A percentile compares a stretch with the other conserved stretches of the same genome.
Evolutionary conservation across 2,888 invertebrate genomes (phyloP).

Genomic region (Brachylomia viminalis): DNA sequence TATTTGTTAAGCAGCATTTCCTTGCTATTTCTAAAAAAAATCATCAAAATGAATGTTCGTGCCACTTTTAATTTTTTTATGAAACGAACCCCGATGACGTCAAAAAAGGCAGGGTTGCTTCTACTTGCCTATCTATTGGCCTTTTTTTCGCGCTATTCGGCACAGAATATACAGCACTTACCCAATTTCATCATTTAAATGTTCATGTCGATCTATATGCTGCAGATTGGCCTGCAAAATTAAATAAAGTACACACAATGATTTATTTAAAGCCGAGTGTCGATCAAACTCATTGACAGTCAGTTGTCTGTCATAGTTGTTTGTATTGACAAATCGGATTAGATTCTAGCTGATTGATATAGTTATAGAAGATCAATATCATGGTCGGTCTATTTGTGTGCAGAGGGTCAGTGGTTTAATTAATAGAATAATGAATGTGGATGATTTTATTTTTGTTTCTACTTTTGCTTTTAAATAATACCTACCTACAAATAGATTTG

Average conservation of each 20-base stretch:
- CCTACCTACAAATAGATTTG: background rate
- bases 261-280: conserved; percentile 54
- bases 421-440: background rate
- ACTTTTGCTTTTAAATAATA: conserved; percentile 5
- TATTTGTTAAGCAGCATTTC: background rate
- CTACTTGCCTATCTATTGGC: background rate
- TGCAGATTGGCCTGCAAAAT: conserved; percentile 33
- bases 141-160: background rate
- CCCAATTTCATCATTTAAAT: background rate
- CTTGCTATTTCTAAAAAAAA: background rate
- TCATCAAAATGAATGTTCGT: background rate
- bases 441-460: conserved; percentile 22
- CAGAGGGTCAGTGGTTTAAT: conserved; percentile 52
- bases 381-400: conserved; percentile 55
- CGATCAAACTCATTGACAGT: conserved; percentile 71
- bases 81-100: background rate
- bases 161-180: background rate
- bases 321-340: conserved; percentile 56
- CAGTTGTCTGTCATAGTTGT: conserved; percentile 58
- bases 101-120: background rate
- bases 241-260: conserved; percentile 16
- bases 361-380: conserved; percentile 65
- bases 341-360: conserved; percentile 56
- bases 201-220: background rate
- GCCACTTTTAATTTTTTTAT: background rate